Evolutionary conservation across 2,113 vertebrate genomes (phyloP).

Genomic region (Naja naja): DNA sequence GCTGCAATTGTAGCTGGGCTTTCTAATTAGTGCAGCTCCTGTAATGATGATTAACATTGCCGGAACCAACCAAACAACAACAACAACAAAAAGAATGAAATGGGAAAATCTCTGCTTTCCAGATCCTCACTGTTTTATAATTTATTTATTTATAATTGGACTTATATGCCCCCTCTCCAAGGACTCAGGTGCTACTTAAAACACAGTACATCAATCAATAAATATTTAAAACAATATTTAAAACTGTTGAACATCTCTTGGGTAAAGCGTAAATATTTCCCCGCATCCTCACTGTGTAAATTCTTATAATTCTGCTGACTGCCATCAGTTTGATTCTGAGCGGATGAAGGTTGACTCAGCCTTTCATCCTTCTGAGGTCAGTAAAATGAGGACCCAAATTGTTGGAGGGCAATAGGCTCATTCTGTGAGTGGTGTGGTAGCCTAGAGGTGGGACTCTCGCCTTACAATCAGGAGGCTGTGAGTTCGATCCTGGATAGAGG

Average conservation of each 20-base stretch:
- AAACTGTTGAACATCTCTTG: neutral
- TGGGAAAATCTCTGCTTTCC: neutral
- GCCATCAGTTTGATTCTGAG: neutral
- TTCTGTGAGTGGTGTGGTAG: neutral
- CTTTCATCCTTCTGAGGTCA: neutral
- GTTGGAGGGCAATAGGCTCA: neutral
- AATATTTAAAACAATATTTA: too few relatives aligned
- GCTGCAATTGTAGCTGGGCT: neutral
- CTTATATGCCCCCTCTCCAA: too few relatives aligned
- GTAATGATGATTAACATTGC: neutral
- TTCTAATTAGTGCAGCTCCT: neutral
- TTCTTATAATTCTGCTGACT: neutral
- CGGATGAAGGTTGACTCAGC: neutral
- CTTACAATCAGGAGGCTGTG: too few relatives aligned
- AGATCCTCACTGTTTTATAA: too few relatives aligned
- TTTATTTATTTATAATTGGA: too few relatives aligned
- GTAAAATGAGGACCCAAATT: neutral
- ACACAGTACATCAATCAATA: too few relatives aligned
- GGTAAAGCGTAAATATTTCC: neutral
- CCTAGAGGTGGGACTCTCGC: too few relatives aligned
- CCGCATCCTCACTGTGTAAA: neutral
- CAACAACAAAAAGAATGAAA: neutral
- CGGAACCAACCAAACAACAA: neutral
- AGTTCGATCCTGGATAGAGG: too few relatives aligned
- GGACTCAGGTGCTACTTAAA: too few relatives aligned